Evolutionary conservation across 2,797 vertebrate genomes (phyloP).

Genomic region (Sebastes nivosus): DNA sequence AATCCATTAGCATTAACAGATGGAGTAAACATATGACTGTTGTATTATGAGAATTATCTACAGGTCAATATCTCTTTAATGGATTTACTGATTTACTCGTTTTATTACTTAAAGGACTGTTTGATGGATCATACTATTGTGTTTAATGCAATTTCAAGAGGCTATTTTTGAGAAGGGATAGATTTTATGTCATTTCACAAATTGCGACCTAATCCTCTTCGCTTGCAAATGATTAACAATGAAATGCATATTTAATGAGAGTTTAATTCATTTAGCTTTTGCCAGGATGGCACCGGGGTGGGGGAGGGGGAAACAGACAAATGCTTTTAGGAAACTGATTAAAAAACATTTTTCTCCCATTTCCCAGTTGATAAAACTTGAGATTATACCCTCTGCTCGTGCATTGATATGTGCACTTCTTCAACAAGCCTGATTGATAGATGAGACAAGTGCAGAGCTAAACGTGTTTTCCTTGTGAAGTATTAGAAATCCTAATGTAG

Average conservation of each 20-base stretch:
- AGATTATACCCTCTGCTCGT: constrained; percentile 25
- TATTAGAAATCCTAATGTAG: constrained; percentile 80
- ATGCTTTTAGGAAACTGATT: constrained; percentile 59
- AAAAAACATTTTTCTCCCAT: constrained; percentile 9
- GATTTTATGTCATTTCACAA: constrained; percentile 82
- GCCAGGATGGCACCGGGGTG: constrained; percentile 61
- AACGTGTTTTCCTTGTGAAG: constrained; percentile 76
- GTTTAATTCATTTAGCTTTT: constrained; percentile 82
- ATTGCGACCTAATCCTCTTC: constrained; percentile 84
- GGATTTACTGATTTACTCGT: constrained; percentile 55
- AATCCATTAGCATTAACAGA: constrained; percentile 62
- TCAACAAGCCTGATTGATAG: constrained; percentile 69
- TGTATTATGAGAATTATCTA: constrained; percentile 52
- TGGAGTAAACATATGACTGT: constrained; percentile 69
- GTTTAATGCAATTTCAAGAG: constrained; percentile 75
- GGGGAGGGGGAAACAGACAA: constrained; percentile 50
- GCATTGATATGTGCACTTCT: constrained; percentile 29
- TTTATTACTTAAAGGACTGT: constrained; percentile 46
- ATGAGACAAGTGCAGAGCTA: constrained; percentile 56
- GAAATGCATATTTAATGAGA: constrained; percentile 83
- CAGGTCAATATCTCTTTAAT: constrained; percentile 54
- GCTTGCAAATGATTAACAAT: constrained; percentile 83
- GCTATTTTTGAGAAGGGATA: constrained; percentile 78
- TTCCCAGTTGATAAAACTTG: constrained; percentile 45
- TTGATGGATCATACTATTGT: constrained; percentile 64